These are phyloP conservation scores for Gorsachius magnificus DNA, from an alignment of 2,797 vertebrate genomes.

Conservation along the genomic window DNA sequence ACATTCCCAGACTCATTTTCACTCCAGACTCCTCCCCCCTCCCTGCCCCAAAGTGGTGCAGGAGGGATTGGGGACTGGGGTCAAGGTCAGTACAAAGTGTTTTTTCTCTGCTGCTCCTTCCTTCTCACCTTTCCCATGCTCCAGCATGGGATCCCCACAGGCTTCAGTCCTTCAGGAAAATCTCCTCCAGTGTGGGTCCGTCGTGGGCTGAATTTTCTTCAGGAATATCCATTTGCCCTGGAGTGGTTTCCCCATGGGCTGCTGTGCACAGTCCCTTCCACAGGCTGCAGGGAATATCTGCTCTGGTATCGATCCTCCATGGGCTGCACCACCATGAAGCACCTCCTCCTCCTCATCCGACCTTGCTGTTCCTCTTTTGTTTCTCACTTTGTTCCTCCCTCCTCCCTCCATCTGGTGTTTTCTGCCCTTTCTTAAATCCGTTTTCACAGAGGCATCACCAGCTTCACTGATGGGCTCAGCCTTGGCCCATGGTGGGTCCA, in stretches of 20 bases:
- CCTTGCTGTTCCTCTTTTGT: neutral
- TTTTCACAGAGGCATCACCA: neutral
- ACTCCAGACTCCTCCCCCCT: neutral
- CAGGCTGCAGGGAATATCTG: neutral
- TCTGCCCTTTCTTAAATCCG: neutral
- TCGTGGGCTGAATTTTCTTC: neutral
- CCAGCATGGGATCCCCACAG: neutral
- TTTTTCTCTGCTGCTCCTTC: neutral
- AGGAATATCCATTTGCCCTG: neutral
- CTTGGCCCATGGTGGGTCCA: neutral
- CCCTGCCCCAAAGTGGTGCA: accelerated
- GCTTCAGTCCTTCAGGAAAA: neutral
- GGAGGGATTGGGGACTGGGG: neutral
- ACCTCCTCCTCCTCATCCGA: neutral
- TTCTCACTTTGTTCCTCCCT: neutral
- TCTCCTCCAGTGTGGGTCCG: neutral
- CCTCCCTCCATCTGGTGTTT: neutral
- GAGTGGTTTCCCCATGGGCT: neutral
- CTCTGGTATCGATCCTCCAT: neutral
- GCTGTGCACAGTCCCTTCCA: neutral
- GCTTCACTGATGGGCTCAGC: neutral
- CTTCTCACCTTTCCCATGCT: neutral
- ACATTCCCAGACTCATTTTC: neutral
- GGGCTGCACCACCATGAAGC: neutral
- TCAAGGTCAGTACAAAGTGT: neutral